These are phyloP conservation scores for Coregonus sp. DNA, from an alignment of 2,797 vertebrate species.

Conservation along the genomic window DNA sequence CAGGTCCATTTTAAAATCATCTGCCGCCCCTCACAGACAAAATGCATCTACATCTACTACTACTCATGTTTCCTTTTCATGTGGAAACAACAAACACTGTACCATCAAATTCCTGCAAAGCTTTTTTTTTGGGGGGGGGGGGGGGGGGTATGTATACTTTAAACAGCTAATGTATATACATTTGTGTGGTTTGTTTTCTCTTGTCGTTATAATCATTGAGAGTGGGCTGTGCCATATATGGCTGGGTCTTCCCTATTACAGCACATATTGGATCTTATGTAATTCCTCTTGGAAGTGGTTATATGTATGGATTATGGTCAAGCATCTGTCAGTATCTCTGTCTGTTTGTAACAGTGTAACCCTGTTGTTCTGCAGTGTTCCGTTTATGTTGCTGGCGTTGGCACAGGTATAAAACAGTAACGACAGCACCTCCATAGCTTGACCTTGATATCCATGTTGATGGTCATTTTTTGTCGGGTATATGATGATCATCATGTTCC, in stretches of 20 bases:
- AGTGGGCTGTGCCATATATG: neutral
- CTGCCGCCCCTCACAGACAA: neutral
- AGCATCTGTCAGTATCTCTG: neutral
- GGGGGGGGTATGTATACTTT: neutral
- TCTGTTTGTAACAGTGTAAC: constrained; percentile 16
- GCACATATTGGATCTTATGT: neutral
- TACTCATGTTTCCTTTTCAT: neutral
- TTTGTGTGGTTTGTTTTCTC: neutral
- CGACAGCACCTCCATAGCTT: too few relatives aligned
- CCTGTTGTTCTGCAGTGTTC: constrained; percentile 1
- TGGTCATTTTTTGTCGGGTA: neutral
- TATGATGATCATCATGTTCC: neutral
- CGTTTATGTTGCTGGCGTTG: neutral
- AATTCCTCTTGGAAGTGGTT: constrained; percentile 5
- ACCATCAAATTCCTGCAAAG: neutral
- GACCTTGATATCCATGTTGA: neutral
- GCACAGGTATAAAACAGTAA: too few relatives aligned
- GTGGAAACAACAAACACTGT: neutral
- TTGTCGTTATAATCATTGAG: constrained; percentile 4
- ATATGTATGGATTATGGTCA: constrained; percentile 9
- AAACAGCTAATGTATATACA: neutral
- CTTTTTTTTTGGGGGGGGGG: neutral
- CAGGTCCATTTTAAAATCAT: neutral
- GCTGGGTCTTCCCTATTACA: neutral
- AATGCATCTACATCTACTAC: neutral